These are phyloP conservation scores for Leptinotarsa defecta DNA, from an alignment of 1,140 invertebrate species.

Conservation along the genomic window DNA sequence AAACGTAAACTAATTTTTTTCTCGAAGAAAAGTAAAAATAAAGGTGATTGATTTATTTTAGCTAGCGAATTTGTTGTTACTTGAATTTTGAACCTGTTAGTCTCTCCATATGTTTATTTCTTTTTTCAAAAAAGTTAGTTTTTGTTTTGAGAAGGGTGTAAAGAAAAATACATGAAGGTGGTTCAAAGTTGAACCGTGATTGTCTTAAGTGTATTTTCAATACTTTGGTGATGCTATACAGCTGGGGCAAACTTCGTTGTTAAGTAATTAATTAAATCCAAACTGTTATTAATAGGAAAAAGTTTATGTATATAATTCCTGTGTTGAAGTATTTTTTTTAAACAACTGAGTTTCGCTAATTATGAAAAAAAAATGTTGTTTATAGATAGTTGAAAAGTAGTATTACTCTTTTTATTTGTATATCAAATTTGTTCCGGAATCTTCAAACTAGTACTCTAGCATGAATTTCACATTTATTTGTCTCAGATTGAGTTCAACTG, in stretches of 20 bases:
- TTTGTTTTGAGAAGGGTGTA: too few species aligned
- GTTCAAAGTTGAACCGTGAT: too few species aligned
- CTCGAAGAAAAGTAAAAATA: conserved; percentile 48
- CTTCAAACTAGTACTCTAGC: too few species aligned
- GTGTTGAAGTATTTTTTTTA: too few species aligned
- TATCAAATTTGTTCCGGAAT: too few species aligned
- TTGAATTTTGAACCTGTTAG: background rate
- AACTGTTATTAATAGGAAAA: background rate
- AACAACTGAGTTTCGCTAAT: too few species aligned
- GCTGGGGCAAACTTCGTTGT: background rate
- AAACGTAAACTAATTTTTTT: conserved; percentile 56
- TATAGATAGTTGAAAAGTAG: too few species aligned
- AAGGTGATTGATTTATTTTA: conserved; percentile 28
- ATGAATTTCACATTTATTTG: too few species aligned
- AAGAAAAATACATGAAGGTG: too few species aligned
- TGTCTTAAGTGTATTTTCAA: background rate
- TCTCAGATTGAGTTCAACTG: too few species aligned
- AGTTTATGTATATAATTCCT: background rate
- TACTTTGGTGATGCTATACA: background rate
- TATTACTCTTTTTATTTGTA: too few species aligned
- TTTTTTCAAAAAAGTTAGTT: background rate
- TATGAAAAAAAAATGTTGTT: too few species aligned
- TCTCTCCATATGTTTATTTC: background rate
- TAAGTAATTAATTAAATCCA: background rate
- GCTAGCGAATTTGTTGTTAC: background rate